These are phyloP conservation scores for Notodonta dromedarius DNA, from an alignment of 2,888 invertebrate species.

Conservation along the genomic window DNA sequence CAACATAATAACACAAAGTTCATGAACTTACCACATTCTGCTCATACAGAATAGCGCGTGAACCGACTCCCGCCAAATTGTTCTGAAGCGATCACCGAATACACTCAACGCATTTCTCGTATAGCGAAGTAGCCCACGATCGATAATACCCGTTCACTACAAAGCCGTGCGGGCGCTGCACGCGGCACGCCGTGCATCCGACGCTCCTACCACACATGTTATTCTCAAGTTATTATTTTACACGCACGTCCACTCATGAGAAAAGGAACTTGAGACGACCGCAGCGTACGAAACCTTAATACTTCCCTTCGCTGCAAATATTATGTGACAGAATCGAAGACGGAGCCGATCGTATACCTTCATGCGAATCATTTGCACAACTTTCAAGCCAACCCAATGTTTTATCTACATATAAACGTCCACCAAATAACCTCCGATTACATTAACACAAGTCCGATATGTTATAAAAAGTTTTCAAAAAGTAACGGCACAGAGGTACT, in stretches of 20 bases:
- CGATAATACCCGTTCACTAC: conserved; percentile 73
- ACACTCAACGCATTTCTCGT: conserved; percentile 71
- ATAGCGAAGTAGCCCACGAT: conserved; percentile 71
- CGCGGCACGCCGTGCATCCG: conserved; percentile 64
- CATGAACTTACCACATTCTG: conserved; percentile 57
- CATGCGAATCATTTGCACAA: conserved; percentile 66
- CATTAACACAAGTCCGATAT: conserved; percentile 17
- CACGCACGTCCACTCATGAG: conserved; percentile 83
- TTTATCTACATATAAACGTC: conserved; percentile 27
- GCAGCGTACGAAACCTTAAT: conserved; percentile 83
- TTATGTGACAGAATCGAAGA: conserved; percentile 78
- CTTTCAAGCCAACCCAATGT: conserved; percentile 34
- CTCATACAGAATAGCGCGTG: conserved; percentile 55
- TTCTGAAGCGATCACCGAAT: conserved; percentile 64
- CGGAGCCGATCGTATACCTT: conserved; percentile 65
- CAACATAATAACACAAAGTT: conserved; percentile 31
- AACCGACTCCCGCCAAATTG: conserved; percentile 73
- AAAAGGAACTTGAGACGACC: conserved; percentile 84
- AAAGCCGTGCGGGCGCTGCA: conserved; percentile 65
- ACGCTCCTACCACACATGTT: conserved; percentile 75
- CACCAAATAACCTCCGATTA: conserved; percentile 17
- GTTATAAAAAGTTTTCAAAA: conserved; percentile 35
- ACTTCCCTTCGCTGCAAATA: conserved; percentile 83
- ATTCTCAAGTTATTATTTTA: conserved; percentile 83
- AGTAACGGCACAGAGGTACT: conserved; percentile 49